Conservation (phyloP, 2,888 invertebrate species). For the Abrostola tripartita region DNA sequence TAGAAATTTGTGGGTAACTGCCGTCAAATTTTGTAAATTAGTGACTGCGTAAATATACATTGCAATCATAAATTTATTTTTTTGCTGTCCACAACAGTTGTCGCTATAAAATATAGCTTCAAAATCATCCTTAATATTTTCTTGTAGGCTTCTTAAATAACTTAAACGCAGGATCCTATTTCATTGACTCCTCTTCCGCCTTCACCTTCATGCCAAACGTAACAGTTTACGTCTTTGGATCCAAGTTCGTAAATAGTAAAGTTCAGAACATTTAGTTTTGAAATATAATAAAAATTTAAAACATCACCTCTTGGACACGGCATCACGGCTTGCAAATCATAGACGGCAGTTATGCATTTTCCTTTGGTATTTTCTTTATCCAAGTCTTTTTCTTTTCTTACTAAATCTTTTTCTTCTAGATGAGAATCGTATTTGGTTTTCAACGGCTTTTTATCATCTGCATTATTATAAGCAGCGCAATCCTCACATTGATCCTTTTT, state of each 20-base stretch:
- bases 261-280: constrained; percentile 11
- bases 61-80: constrained; percentile 8
- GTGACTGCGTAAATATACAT: constrained; percentile 1
- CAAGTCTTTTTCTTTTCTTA: constrained; percentile 19
- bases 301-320: too few species aligned
- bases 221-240: constrained; percentile 9
- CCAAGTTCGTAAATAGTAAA: constrained; percentile 17
- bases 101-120: constrained; percentile 6
- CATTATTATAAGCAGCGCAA: constrained; percentile 21
- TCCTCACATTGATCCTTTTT: constrained; percentile 42
- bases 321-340: constrained; percentile 21
- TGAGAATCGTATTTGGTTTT: constrained; percentile 21
- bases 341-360: constrained; percentile 17
- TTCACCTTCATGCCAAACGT: background rate
- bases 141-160: constrained; percentile 10
- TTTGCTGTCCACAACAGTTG: constrained; percentile 11
- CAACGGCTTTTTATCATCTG: constrained; percentile 19
- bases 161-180: constrained; percentile 11
- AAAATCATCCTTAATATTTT: constrained; percentile 10
- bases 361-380: constrained; percentile 18
- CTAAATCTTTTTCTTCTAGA: constrained; percentile 27
- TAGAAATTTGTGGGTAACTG: constrained; percentile 50
- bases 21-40: constrained; percentile 14
- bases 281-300: constrained; percentile 12
- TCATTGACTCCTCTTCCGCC: background rate